phyloP scores from a whole-genome alignment of 2,797 vertebrate genomes.

The Selene dorsalis region DNA sequence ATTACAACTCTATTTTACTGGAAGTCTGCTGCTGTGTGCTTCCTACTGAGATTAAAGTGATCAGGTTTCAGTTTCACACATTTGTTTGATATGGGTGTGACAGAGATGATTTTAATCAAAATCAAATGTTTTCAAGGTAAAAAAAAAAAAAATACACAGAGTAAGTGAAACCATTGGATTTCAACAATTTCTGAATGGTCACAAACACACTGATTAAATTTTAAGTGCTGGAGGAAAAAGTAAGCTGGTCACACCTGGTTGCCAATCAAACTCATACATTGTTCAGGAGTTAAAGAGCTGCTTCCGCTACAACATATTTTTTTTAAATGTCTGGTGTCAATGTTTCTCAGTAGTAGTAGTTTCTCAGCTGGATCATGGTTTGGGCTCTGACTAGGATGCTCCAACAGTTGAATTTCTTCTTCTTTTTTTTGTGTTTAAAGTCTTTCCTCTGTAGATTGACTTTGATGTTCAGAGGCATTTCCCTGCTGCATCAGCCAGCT shows the following conservation, averaged over 20 bases:
- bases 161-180: not conserved
- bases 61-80: slow-evolving; percentile 39
- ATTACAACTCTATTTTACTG: slow-evolving; percentile 66
- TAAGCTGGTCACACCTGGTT: too few species aligned
- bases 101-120: slow-evolving; percentile 23
- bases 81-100: not conserved
- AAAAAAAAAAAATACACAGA: not conserved
- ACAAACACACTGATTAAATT: not conserved
- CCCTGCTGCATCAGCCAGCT: too few species aligned
- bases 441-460: too few species aligned
- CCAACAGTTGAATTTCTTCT: too few species aligned
- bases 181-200: not conserved
- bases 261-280: not conserved
- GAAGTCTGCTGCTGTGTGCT: slow-evolving; percentile 55
- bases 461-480: too few species aligned
- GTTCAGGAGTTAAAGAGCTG: too few species aligned
- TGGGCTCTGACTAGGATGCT: too few species aligned
- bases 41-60: slow-evolving; percentile 52
- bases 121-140: slow-evolving; percentile 39
- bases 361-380: too few species aligned
- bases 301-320: too few species aligned
- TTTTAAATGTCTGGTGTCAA: not conserved
- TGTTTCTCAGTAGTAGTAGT: too few species aligned
- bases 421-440: too few species aligned
- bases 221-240: not conserved